Evolutionary conservation across 2,797 vertebrate genomes (phyloP).

Genomic region (Cygnus olor): DNA sequence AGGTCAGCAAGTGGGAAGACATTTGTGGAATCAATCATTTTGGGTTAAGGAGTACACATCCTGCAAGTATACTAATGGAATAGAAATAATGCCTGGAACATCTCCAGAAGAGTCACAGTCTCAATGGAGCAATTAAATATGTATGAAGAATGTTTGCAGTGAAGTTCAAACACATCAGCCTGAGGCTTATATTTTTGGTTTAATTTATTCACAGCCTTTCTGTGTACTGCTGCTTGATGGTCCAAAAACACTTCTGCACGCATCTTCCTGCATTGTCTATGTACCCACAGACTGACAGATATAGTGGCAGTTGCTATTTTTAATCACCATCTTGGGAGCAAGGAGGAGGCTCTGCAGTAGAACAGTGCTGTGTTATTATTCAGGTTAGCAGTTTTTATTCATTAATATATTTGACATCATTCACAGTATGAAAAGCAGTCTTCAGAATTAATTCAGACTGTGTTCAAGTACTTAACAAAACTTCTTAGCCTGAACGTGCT

Average conservation of each 20-base stretch:
- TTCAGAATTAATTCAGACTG: slow-evolving; percentile 20
- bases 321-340: slow-evolving; percentile 57
- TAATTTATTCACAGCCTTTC: slow-evolving; percentile 79
- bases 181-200: slow-evolving; percentile 74
- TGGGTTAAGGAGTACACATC: slow-evolving; percentile 75
- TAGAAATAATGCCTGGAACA: slow-evolving; percentile 80
- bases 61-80: slow-evolving; percentile 79
- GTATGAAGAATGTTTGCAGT: slow-evolving; percentile 80
- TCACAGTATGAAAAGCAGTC: background rate
- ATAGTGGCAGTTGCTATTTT: slow-evolving; percentile 66
- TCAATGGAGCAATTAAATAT: slow-evolving; percentile 82
- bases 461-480: slow-evolving; percentile 26
- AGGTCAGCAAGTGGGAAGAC: slow-evolving; percentile 78
- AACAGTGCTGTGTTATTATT: slow-evolving; percentile 14
- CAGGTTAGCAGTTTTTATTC: slow-evolving; percentile 36
- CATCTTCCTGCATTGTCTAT: background rate
- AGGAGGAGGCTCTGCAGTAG: background rate
- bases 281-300: slow-evolving; percentile 48
- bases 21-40: slow-evolving; percentile 83
- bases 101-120: slow-evolving; percentile 76
- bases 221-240: slow-evolving; percentile 55
- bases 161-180: slow-evolving; percentile 79
- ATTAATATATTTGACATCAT: slow-evolving; percentile 31
- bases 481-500: background rate
- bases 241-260: slow-evolving; percentile 48